Evolutionary conservation across 2,888 invertebrate species (phyloP), one percentile per base, ranked within the genome.

Genomic region (Drosophila mulleri): DNA sequence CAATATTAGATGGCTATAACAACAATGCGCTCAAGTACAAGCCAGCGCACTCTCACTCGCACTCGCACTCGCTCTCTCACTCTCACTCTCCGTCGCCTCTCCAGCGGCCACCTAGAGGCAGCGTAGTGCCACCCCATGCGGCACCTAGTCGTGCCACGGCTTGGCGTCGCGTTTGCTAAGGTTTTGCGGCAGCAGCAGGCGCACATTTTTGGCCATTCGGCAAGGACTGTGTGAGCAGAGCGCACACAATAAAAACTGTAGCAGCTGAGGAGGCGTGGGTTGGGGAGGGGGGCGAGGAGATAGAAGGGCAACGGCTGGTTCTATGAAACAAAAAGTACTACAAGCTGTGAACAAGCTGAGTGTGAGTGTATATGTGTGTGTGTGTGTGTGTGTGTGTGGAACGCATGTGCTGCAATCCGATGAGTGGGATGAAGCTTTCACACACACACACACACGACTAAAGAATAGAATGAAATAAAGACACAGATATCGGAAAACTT

Each of bases 1-100:
- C 88, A 83, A 85, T 85, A 85, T 85, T 83, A 85, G 81, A 83
- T 75, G 86, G 77, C 81, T 72, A 76, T 77, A 76, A 82, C 80
- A 84, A 80, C 83, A 83, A 72, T 74, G 80, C 78, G 71, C 73
- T 73, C 70, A 74, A 87, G 88, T 78, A 71, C 68, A 54, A 72
- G 50, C 42, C 60, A 54, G 50, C 58, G 53, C 58, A 65, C 56
- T 47, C 54, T 45, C 41, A 56, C 42, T 37, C 12, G 35, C 35
- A 35, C 35, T 35, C 57, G 50, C n/a, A n/a, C n/a, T n/a, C n/a
- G n/a, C n/a, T n/a, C 42, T 37, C 12, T 12, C 35, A 35, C 35
- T 23, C 57, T 63, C 56, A 42, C 53, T 48, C 41, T 54, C 32
- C 37, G 41, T 35, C 44, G 50, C 59, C 37, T 26, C 50, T 29